Base-by-base conservation (phyloP, 1,140 invertebrate genomes). In the Luehdorfia chinensis region DNA sequence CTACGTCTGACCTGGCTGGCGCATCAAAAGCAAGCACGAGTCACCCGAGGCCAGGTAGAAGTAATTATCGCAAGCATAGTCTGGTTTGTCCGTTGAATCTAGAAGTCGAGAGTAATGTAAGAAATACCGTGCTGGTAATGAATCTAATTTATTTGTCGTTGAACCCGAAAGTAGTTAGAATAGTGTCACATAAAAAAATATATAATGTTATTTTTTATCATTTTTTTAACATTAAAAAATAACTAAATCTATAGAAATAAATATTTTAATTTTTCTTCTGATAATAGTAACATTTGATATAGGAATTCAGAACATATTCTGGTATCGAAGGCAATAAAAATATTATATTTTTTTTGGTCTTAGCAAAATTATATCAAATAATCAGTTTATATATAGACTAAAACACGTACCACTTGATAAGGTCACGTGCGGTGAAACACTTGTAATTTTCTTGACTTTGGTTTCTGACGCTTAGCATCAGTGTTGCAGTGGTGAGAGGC, bases 1-100 rank as follows among this genome's bases (percentile, higher is more conserved):
- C 44, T 52, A 45, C 30, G 32, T 41, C 44, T 47, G 44, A 36
- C 18, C 9, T 25, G 32, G 37, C 44, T 47, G 44, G 44, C 18
- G 15, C 44, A 53, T 53, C 50, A 53, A 41, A 53, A 53, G 19
- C 18, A 4, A 30, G 50, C 50, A 53, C 43, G 50, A 52, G 50
- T 13, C 11, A 44, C 50, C 46, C 12, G 36, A 9, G 44, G 50
- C 44, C 15, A 47, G 44, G 21, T 14, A 19, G 12, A 31, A 43
- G 39, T 53, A 53, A 53, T 53, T 53, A 53, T 43, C 44, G 25
- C 6, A 16, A 14, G 18, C 23, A 27, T 33, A 50, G 30, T 36
- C 25, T 39, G 39, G 43, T 28, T 14, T 53, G 45, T 51, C 33
- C 16, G 19, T 27, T 15, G 21, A 18, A 37, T 34, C 39, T 43